Base-by-base conservation (phyloP, 2,888 invertebrate genomes). In the Mycalesis mineus region DNA sequence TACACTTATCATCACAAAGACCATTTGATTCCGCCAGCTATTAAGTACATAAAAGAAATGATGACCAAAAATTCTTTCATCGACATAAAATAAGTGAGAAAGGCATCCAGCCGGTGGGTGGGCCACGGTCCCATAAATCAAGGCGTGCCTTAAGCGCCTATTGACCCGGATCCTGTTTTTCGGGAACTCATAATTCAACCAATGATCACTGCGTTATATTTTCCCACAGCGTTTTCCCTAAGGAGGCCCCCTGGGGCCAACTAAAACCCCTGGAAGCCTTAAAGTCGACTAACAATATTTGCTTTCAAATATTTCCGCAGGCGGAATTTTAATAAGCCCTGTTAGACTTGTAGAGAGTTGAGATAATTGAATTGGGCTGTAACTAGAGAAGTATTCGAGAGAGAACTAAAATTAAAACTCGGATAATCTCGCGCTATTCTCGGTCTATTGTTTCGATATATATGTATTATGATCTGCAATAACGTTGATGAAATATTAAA, bases 91-190 rank as follows among this genome's bases (percentile, higher is more conserved):
- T 63, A 57, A 63, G 48, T 60, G 59, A 53, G 57, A 62, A 62
- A 57, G 59, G 52, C 58, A 51, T 56, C 62, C 57, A 55, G 65
- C 62, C 64, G 61, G 59, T 62, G 51, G 59, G 62, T 56, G 61
- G 62, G 57, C 57, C 57, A 60, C 48, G 61, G 61, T 54, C 55
- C 60, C 61, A 69, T 74, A 73, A 71, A 75, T 69, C 68, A 70
- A 67, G 68, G 69, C 68, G 69, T 64, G 71, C 67, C 75, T 68
- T 62, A 69, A 72, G 68, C 71, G 71, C 71, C 77, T 68, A 70
- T 70, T 71, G 73, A 68, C 73, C 75, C 69, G 73, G 65, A 74
- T 74, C 70, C 66, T 69, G 66, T 68, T 68, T 71, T 74, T 70
- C 68, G 67, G 67, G 65, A 60, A 66, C 66, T 67, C 67, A 68